A percentile compares a stretch with the other conserved stretches of the same genome.
These are phyloP conservation scores for Eira barbara DNA, from an alignment of 2,113 vertebrate species.

Conservation along the genomic window DNA sequence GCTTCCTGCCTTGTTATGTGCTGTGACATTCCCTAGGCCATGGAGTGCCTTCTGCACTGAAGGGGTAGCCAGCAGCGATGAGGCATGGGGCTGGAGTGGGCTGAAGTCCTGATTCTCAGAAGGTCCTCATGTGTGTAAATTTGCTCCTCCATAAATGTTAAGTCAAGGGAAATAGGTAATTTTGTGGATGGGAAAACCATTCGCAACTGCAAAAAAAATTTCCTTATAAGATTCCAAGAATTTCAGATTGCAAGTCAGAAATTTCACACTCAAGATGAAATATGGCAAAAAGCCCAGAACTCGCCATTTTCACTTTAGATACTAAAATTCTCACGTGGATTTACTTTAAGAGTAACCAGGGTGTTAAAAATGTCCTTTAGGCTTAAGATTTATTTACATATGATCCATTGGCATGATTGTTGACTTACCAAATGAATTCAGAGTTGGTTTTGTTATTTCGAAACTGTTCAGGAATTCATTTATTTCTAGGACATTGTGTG, in stretches of 20 bases:
- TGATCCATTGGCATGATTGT: background rate
- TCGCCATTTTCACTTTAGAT: constrained; percentile 56
- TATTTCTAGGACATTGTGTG: background rate
- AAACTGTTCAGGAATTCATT: constrained; percentile 33
- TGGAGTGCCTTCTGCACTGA: background rate
- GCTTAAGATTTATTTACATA: constrained; percentile 41
- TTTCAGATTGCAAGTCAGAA: constrained; percentile 49
- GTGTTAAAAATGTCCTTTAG: constrained; percentile 38
- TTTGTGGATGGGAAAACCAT: background rate
- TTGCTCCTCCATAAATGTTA: background rate
- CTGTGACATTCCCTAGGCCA: background rate
- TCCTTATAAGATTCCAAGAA: constrained; percentile 45
- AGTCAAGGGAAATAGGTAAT: constrained; percentile 10
- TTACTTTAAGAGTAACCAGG: constrained; percentile 50
- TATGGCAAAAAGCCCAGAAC: constrained; percentile 54
- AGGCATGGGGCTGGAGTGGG: background rate
- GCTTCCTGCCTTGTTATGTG: background rate
- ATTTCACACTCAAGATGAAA: constrained; percentile 58
- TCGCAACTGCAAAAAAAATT: background rate
- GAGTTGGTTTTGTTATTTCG: constrained; percentile 2
- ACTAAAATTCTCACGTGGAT: constrained; percentile 58
- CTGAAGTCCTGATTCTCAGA: background rate
- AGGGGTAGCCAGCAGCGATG: accelerated
- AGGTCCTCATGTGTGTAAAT: background rate
- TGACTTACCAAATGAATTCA: constrained; percentile 4